These are phyloP conservation scores for Danio jaintianensis DNA, from an alignment of 2,797 vertebrate species.

Conservation along the genomic window DNA sequence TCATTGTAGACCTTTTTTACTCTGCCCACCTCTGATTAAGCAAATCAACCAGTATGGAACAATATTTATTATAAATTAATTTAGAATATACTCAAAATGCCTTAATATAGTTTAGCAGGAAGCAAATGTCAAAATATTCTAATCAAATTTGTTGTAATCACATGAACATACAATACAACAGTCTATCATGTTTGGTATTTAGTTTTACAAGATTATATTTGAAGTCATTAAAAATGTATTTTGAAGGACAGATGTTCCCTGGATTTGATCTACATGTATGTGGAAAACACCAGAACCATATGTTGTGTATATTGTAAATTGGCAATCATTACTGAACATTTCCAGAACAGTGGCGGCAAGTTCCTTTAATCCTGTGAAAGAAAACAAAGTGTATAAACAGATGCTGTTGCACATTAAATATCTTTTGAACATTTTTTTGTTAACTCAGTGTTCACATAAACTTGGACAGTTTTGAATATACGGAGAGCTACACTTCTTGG, in stretches of 20 bases:
- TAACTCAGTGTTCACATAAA: conserved; percentile 17
- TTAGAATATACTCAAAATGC: not conserved
- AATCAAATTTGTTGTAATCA: not conserved
- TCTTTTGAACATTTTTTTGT: conserved; percentile 32
- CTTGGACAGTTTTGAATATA: not conserved
- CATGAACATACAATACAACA: not conserved
- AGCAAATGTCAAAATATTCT: not conserved
- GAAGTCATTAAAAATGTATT: conserved; percentile 53
- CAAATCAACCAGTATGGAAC: too few relatives aligned
- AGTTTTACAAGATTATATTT: conserved; percentile 9
- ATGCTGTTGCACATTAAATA: conserved; percentile 35
- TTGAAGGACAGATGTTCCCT: conserved; percentile 32
- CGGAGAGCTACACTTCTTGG: not conserved
- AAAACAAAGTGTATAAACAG: conserved; percentile 36
- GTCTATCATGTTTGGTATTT: not conserved
- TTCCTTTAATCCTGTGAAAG: conserved; percentile 44
- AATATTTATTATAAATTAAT: too few relatives aligned
- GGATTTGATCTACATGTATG: conserved; percentile 4
- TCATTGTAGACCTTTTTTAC: too few relatives aligned
- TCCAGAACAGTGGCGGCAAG: conserved; percentile 49
- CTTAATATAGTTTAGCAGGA: not conserved
- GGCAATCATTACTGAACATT: conserved; percentile 35
- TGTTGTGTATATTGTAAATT: conserved; percentile 27
- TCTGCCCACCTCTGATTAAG: too few relatives aligned
- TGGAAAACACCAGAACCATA: conserved; percentile 32